Percentiles rank a stretch among this genome's conserved stretches.
Evolutionary conservation across 2,797 vertebrate genomes (phyloP).

Genomic region (Etheostoma nigrum): DNA sequence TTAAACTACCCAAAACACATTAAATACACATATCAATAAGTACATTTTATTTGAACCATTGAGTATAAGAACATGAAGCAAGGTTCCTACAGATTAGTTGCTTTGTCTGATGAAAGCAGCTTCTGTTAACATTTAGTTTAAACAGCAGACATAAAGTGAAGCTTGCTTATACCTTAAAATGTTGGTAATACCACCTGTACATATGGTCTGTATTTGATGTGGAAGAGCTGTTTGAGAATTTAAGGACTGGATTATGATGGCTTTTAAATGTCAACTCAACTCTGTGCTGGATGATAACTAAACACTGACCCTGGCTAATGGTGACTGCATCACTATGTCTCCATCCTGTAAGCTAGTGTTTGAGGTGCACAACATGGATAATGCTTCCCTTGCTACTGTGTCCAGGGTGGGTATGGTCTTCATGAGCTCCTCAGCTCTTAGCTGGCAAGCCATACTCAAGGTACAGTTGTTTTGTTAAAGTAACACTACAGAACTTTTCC

Average conservation of each 20-base stretch:
- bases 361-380: conserved; percentile 94
- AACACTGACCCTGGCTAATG: conserved; percentile 93
- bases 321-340: conserved; percentile 93
- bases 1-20: neutral
- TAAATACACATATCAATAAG: too few relatives aligned
- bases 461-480: conserved; percentile 69
- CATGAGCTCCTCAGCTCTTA: conserved; percentile 93
- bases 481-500: too few relatives aligned
- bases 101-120: neutral
- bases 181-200: neutral
- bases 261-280: conserved; percentile 85
- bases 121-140: neutral
- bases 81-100: neutral
- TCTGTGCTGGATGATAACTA: conserved; percentile 95
- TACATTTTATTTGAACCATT: too few relatives aligned
- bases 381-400: conserved; percentile 93
- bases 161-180: neutral
- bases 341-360: conserved; percentile 93
- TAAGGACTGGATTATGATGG: neutral
- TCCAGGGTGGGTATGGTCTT: conserved; percentile 95
- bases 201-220: neutral
- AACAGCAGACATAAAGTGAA: neutral
- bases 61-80: neutral
- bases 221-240: neutral
- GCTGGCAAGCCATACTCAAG: conserved; percentile 92